Base-by-base conservation (phyloP, 2,797 vertebrate genomes). In the Alcedo atthis region DNA sequence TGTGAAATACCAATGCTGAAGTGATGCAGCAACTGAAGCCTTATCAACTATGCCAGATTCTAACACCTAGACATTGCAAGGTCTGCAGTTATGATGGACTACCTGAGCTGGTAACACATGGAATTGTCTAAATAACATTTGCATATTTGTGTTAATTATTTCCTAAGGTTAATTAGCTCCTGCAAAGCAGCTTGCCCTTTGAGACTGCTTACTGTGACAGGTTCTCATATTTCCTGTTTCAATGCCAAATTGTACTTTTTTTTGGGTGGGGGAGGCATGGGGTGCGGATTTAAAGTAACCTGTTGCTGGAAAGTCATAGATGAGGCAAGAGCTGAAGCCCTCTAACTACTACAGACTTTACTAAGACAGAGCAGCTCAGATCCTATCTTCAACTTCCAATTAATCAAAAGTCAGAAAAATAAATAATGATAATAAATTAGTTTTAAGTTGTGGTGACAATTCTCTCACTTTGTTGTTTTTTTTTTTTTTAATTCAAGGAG, bases 121-220 rank as follows among this genome's bases (percentile, higher is more conserved):
- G 98, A 99, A 99, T 98, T 98, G 99, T 98, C 98, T 98, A 98
- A 98, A 98, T 98, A 98, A 96, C 97, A 99, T 99, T 99, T 99
- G 99, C 99, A 99, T 99, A 99, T 98, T 98, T 98, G 98, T 98
- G 98, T 98, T 98, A 99, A 99, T 99, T 99, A 99, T 99, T 99
- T 99, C 97, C 98, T 97, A 98, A 98, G 98, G 98, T 99, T 99
- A 99, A 99, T 99, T 99, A 98, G 98, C 98, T 98, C 98, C 98
- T 98, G 98, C 98, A 98, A 98, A 98, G 98, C 98, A 97, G 97
- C 94, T 97, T 62, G 92, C 98, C 98, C 98, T 98, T 98, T 93
- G 99, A 99, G 99, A 99, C 98, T 97, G 97, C 97, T 98, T 98
- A 96, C 96, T 97, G 98, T 99, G 99, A 99, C 98, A 98, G 98